Conservation (phyloP, 2,797 vertebrate species). For the Channallabes apus region DNA sequence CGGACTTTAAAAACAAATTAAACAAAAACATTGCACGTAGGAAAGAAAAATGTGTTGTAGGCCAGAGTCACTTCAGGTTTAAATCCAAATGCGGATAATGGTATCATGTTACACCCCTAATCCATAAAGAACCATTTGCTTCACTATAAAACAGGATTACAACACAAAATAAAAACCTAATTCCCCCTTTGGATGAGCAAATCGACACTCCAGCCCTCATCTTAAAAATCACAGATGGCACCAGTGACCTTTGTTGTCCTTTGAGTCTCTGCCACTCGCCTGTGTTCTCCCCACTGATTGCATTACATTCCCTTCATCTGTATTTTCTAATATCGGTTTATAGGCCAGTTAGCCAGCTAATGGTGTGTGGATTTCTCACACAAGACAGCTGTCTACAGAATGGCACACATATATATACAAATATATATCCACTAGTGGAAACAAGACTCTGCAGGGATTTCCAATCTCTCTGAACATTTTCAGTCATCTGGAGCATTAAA, state of each 20-base stretch:
- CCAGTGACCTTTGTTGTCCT: conserved; percentile 1
- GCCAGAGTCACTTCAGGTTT: background rate
- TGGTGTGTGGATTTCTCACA: conserved; percentile 21
- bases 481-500: background rate
- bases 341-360: conserved; percentile 32
- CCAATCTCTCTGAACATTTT: background rate
- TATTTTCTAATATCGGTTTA: conserved; percentile 22
- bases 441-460: background rate
- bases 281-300: background rate
- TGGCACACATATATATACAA: background rate
- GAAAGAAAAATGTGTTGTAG: background rate
- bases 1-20: background rate
- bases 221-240: background rate
- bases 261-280: background rate
- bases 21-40: background rate
- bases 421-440: background rate
- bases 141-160: background rate
- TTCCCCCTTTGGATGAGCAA: background rate
- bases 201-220: background rate
- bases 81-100: background rate
- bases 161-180: background rate
- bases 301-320: conserved; percentile 22
- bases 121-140: background rate
- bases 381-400: conserved; percentile 3
- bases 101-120: background rate